Evolutionary conservation across 2,113 vertebrate genomes (phyloP).

Genomic region (Donacobius atricapilla): DNA sequence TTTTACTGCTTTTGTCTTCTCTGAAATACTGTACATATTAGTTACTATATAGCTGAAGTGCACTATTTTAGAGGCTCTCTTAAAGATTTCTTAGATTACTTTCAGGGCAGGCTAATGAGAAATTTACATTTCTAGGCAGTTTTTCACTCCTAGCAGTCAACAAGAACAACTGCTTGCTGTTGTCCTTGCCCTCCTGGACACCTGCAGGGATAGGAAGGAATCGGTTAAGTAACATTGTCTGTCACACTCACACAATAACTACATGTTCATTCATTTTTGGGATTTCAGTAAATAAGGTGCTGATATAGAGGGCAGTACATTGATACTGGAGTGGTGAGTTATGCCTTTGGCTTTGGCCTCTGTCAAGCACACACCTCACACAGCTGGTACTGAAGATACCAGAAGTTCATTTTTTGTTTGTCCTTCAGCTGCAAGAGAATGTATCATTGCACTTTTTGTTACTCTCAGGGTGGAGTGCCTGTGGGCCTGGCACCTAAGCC

Average conservation of each 20-base stretch:
- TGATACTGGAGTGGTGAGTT: background rate
- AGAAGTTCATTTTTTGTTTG: constrained; percentile 23
- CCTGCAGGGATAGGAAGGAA: background rate
- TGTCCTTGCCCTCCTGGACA: background rate
- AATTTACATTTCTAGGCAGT: background rate
- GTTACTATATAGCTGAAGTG: background rate
- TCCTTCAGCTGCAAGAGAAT: constrained; percentile 49
- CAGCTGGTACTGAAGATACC: background rate
- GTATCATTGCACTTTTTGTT: constrained; percentile 62
- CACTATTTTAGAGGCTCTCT: background rate
- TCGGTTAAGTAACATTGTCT: background rate
- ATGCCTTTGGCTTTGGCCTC: background rate
- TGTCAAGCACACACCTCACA: background rate
- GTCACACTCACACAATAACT: background rate
- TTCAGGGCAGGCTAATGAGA: background rate
- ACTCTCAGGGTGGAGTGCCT: constrained; percentile 83
- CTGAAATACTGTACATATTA: background rate
- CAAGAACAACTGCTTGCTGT: background rate
- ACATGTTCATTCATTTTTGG: background rate
- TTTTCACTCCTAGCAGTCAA: background rate
- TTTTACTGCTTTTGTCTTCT: background rate
- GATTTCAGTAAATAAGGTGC: background rate
- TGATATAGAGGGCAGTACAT: background rate
- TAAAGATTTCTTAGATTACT: background rate
- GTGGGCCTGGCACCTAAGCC: constrained; percentile 88